Conservation (phyloP, 2,113 vertebrate species). For the Apeltes quadracus region DNA sequence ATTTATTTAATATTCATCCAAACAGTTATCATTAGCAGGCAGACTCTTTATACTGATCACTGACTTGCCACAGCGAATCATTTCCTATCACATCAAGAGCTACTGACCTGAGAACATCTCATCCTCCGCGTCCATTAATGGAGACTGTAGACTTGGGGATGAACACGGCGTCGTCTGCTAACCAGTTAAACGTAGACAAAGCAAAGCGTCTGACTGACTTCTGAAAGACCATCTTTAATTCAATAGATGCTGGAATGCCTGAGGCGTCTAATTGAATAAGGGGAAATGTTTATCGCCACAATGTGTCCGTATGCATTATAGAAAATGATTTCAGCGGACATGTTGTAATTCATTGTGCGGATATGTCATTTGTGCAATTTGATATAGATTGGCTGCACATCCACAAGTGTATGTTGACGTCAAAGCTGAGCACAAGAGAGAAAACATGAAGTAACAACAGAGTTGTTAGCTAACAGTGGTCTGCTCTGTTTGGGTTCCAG, state of each 20-base stretch:
- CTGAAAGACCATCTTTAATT: slow-evolving; percentile 24
- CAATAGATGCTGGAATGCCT: slow-evolving; percentile 29
- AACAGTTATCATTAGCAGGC: neutral
- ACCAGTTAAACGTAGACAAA: slow-evolving; percentile 2
- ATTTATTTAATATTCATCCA: neutral
- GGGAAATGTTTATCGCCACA: slow-evolving; percentile 22
- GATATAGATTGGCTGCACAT: neutral
- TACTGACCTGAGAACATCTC: slow-evolving; percentile 4
- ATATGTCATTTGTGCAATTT: neutral
- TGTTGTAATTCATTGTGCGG: neutral
- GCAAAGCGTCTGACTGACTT: slow-evolving; percentile 16
- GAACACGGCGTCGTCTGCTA: neutral
- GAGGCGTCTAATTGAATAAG: slow-evolving; percentile 21
- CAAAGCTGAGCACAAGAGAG: slow-evolving; percentile 6
- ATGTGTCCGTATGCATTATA: neutral
- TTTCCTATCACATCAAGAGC: neutral
- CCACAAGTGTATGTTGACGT: slow-evolving; percentile 14
- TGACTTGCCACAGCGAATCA: neutral
- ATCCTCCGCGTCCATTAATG: neutral
- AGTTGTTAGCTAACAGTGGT: slow-evolving; percentile 30
- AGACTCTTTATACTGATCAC: neutral
- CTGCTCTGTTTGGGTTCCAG: slow-evolving; percentile 45
- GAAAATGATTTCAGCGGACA: neutral
- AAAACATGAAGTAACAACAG: slow-evolving; percentile 34
- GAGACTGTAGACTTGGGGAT: neutral